Percentiles rank a stretch among this genome's conserved stretches.
Evolutionary conservation across 2,113 vertebrate species (phyloP).

Genomic region (Spea multiplicata): DNA sequence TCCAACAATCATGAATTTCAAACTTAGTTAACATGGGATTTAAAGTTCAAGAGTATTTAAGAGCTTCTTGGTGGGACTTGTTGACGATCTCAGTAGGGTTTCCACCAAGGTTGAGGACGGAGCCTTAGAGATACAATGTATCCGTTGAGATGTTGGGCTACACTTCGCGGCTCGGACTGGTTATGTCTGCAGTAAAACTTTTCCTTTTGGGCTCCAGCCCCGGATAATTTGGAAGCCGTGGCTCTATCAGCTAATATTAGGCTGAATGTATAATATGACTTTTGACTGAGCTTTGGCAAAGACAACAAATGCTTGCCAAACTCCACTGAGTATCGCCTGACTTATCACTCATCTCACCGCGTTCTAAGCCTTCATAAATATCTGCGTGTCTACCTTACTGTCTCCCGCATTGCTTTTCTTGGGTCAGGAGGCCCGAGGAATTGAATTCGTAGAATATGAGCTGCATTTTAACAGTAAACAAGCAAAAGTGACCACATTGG

Average conservation of each 20-base stretch:
- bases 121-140: too few species aligned
- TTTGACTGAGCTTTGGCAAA: not conserved
- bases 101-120: too few species aligned
- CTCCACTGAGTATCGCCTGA: not conserved
- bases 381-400: not conserved
- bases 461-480: slow-evolving; percentile 9
- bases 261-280: not conserved
- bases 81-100: too few species aligned
- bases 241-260: not conserved
- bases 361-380: not conserved
- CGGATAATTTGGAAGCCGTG: not conserved
- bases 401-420: not conserved
- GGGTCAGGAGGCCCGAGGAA: slow-evolving; percentile 13
- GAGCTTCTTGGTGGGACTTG: too few species aligned
- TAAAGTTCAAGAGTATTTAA: too few species aligned
- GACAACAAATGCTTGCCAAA: not conserved
- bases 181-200: too few species aligned
- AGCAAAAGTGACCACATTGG: slow-evolving; percentile 52
- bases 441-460: not conserved
- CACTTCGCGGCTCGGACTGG: too few species aligned
- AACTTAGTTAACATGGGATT: too few species aligned
- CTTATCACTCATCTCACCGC: slow-evolving; percentile 7
- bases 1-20: too few species aligned
- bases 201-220: too few species aligned
- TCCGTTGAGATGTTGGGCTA: too few species aligned